Conservation (phyloP, 2,888 invertebrate genomes). For the Agrotis clavis region DNA sequence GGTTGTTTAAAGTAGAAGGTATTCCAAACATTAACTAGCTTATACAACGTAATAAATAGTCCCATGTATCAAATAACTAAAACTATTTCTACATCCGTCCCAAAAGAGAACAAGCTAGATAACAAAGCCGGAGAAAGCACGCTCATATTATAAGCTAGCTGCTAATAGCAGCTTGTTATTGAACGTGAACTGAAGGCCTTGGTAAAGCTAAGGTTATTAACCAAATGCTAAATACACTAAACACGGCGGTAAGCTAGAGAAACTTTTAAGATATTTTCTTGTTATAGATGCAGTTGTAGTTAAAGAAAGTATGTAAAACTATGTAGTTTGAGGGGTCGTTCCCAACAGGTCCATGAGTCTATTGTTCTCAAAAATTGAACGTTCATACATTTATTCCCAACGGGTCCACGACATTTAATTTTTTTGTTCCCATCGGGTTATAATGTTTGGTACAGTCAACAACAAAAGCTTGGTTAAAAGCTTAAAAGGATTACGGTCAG, state of each 20-base stretch:
- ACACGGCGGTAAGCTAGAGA: conserved; percentile 30
- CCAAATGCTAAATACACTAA: conserved; percentile 42
- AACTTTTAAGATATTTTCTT: conserved; percentile 18
- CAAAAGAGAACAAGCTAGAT: conserved; percentile 43
- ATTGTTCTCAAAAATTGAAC: too few species aligned
- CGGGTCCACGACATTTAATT: too few species aligned
- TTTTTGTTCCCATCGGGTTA: too few species aligned
- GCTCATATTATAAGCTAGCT: conserved; percentile 32
- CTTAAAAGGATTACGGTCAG: too few species aligned
- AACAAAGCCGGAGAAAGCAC: conserved; percentile 60
- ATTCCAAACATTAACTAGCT: neutral
- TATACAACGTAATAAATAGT: neutral
- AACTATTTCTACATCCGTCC: conserved; percentile 35
- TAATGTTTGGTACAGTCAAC: too few species aligned
- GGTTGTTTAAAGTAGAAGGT: neutral
- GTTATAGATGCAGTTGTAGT: neutral
- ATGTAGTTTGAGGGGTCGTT: neutral
- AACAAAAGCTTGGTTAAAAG: too few species aligned
- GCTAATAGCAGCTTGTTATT: conserved; percentile 50
- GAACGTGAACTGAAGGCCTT: conserved; percentile 29
- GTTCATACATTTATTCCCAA: too few species aligned
- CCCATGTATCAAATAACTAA: neutral
- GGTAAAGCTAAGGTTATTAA: conserved; percentile 42
- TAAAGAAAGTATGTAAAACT: neutral
- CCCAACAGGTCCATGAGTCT: too few species aligned